These are phyloP conservation scores for Conus ventricosus DNA, from an alignment of 1,140 invertebrate species.

Conservation along the genomic window DNA sequence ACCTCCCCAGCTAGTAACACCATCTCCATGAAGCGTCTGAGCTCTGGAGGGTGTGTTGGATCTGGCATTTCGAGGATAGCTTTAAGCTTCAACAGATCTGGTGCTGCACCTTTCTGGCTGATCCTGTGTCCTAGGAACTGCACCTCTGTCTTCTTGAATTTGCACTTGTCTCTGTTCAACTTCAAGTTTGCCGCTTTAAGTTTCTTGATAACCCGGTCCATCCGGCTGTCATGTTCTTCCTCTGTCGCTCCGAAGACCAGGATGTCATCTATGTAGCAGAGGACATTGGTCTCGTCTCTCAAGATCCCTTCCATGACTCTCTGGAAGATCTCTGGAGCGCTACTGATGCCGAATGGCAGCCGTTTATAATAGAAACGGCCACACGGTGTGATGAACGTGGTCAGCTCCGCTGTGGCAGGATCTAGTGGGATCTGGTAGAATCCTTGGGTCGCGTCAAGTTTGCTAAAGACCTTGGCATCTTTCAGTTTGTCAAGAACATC, in stretches of 20 bases:
- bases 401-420: constrained; percentile 85
- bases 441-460: constrained; percentile 77
- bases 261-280: constrained; percentile 48
- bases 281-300: constrained; percentile 25
- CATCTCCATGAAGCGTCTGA: constrained; percentile 60
- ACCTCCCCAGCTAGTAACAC: constrained; percentile 70
- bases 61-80: constrained; percentile 40
- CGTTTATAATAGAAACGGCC: constrained; percentile 42
- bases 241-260: constrained; percentile 37
- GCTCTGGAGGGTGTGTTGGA: constrained; percentile 37
- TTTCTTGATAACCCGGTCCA: constrained; percentile 41
- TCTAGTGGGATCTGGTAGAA: constrained; percentile 89
- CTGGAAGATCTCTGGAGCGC: constrained; percentile 47
- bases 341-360: constrained; percentile 45
- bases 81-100: constrained; percentile 9
- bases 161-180: constrained; percentile 32
- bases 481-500: neutral
- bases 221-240: constrained; percentile 44
- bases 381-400: constrained; percentile 79
- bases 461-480: constrained; percentile 10
- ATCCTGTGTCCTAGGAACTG: constrained; percentile 28
- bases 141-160: neutral
- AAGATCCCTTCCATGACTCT: constrained; percentile 38
- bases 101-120: constrained; percentile 7
- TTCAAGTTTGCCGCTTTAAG: constrained; percentile 21